Evolutionary conservation across 1,140 invertebrate species (phyloP), one percentile per base, ranked within the genome.

Genomic region (Anagrus nilaparvatae): DNA sequence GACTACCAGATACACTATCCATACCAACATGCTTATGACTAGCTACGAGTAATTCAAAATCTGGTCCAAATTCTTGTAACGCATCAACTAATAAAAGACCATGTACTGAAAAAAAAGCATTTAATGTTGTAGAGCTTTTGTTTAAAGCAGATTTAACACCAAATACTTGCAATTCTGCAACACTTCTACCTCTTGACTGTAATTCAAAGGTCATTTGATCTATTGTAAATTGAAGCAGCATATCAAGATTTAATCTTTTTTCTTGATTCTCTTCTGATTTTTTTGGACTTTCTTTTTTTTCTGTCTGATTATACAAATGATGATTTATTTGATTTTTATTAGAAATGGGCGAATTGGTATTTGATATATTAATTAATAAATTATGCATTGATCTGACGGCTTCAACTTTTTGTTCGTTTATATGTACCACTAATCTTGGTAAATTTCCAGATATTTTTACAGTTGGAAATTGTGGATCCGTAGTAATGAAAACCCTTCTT

Each of bases 11-110:
- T 32, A 86, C 77, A 51, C 86, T 94, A 66, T 97, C 91, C 82
- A 97, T 87, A 2, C 85, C 85, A 14, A 96, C 82, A 61, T 93
- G 86, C 59, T 87, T 87, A 67, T 96, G 92, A 62, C 90, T 95
- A 8, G 92, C 92, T 9, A 95, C 79, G 2, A 97, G 68, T 6
- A 97, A 65, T 59, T 96, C 92, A 72, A 94, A 97, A 69, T 97
- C 92, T 3, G 82, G 80, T 0, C 93, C 92, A 67, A 90, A 94
- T 7, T 86, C 90, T 63, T 97, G 93, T 48, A 96, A 70, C 30
- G 91, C 92, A 72, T 97, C 93, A 1, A 93, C 92, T 8, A 97
- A 61, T 8, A 97, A 69, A 34, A 97, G 71, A 48, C 88, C 88
- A 63, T 95, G 90, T 9, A 97, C 89, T 23, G 86, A 88, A 27